These are phyloP conservation scores for Ariolimax columbianus DNA, from an alignment of 2,888 invertebrate genomes.

Conservation along the genomic window DNA sequence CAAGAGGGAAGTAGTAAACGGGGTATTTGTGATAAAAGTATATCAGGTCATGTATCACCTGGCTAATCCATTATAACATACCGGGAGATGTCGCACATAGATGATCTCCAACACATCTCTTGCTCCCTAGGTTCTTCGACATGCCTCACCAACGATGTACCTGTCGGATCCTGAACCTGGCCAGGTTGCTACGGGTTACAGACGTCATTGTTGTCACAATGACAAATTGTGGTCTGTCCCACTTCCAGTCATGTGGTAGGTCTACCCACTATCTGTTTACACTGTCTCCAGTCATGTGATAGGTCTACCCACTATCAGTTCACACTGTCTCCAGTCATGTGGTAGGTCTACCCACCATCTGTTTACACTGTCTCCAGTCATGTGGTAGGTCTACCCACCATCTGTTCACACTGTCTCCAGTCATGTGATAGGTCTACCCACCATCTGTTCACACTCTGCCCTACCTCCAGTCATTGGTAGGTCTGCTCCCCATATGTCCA, in stretches of 20 bases:
- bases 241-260: not conserved
- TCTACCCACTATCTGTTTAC: not conserved
- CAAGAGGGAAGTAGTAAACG: too few relatives aligned
- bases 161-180: not conserved
- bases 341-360: not conserved
- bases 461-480: too few relatives aligned
- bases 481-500: too few relatives aligned
- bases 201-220: not conserved
- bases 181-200: not conserved
- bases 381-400: constrained; percentile 3
- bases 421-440: too few relatives aligned
- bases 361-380: not conserved
- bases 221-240: not conserved
- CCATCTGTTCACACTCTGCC: too few relatives aligned
- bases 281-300: not conserved
- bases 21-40: too few relatives aligned
- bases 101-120: too few relatives aligned
- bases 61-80: too few relatives aligned
- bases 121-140: not conserved
- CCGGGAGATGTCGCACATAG: too few relatives aligned
- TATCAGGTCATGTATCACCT: too few relatives aligned
- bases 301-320: not conserved
- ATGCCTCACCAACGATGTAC: not conserved
- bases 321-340: not conserved
- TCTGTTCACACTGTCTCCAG: too few relatives aligned